Base-by-base conservation (phyloP, 2,888 invertebrate genomes). In the Encarsia formosa region DNA sequence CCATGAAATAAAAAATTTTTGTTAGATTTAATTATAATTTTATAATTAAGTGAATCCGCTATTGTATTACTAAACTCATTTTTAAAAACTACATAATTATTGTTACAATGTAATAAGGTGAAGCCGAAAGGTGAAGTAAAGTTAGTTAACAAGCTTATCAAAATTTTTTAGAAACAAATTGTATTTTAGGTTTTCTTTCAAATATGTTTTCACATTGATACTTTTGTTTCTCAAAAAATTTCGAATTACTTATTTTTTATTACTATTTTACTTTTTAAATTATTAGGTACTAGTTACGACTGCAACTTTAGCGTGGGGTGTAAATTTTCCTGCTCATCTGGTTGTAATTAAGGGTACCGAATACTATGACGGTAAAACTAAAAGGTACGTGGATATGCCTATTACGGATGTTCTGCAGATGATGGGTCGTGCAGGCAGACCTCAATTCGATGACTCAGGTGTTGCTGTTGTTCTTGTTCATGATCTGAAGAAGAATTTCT, bases 281-380 rank as follows among this genome's bases (percentile, higher is more conserved):
- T n/a, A n/a, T 31, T 63, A 88, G 86, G 85, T 98, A 4, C 77
- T 99, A 19, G 88, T 99, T 58, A 94, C 98, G 51, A 99, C 98
- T 0, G 93, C 97, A 4, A 99, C 99, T 0, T 75, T 99, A 29
- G 99, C 99, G 0, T 99, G 99, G 99, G 99, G 99, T 29, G 97
- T 99, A 6, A 99, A 99, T 77, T 90, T 99, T 69, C 99, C 99
- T 2, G 98, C 99, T 0, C 97, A 98, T 75, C 76, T 97, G 43
- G 97, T 99, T 0, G 88, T 99, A n/a, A 87, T 99, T 61, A 99
- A 99, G 75, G 96, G 98, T 52, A 99, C 99, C 0, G 99, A 99
- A 75, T 99, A 93, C 75, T 99, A 88, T 72, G 99, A 99, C 74
- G 97, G 96, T 1, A 97, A 98, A 73, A 85, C 86, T 23, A 91